Percentiles rank a stretch among this genome's conserved stretches.
Conservation (phyloP, 2,888 invertebrate genomes). For the Drosophila mettleri region DNA sequence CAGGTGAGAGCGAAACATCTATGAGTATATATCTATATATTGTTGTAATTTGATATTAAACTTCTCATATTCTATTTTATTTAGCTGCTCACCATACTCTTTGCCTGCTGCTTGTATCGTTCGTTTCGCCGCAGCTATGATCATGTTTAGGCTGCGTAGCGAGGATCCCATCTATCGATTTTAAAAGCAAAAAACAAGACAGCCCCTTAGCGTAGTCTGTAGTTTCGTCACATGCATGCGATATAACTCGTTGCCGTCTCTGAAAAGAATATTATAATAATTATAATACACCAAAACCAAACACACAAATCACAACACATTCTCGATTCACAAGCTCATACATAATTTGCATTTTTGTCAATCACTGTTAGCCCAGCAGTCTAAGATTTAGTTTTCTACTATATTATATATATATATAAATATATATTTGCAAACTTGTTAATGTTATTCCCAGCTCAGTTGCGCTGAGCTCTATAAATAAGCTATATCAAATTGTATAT, state of each 20-base stretch:
- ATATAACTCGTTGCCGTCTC: conserved; percentile 58
- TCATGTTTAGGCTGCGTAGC: conserved; percentile 88
- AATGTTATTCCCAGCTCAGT: conserved; percentile 39
- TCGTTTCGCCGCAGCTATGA: conserved; percentile 97
- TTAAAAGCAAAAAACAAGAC: conserved; percentile 33
- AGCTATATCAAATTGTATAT: conserved; percentile 15
- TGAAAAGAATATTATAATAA: conserved; percentile 17
- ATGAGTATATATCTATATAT: conserved; percentile 61
- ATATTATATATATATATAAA: conserved; percentile 3
- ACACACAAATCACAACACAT: conserved; percentile 29
- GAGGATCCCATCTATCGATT: conserved; percentile 77
- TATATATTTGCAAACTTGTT: conserved; percentile 29
- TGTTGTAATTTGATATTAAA: not conserved
- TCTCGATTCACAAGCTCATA: conserved; percentile 22
- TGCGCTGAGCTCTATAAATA: conserved; percentile 30
- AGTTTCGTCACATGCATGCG: conserved; percentile 58
- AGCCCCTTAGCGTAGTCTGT: conserved; percentile 52
- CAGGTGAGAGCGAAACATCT: conserved; percentile 87
- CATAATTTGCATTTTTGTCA: conserved; percentile 28
- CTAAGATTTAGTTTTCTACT: conserved; percentile 34
- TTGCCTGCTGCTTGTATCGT: conserved; percentile 96
- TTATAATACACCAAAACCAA: conserved; percentile 2
- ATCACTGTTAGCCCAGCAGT: conserved; percentile 30
- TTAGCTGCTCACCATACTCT: conserved; percentile 94
- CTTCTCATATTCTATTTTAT: conserved; percentile 83